A percentile compares a stretch with the other conserved stretches of the same genome.
phyloP scores from a whole-genome alignment of 2,113 vertebrate genomes.

The Glareola pratincola region DNA sequence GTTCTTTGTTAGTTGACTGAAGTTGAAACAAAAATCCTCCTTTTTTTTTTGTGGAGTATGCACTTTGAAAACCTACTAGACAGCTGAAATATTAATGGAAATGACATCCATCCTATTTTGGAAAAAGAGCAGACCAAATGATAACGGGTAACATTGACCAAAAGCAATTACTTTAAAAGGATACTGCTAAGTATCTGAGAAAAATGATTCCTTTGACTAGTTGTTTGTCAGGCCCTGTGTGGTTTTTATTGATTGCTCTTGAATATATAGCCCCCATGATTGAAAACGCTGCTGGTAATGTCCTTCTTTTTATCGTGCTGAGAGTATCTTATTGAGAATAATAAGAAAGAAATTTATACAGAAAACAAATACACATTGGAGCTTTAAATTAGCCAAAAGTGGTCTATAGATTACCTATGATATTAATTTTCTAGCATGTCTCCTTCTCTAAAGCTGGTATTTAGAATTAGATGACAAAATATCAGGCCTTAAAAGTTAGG shows the following conservation, averaged over 20 bases:
- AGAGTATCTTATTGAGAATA: constrained; percentile 74
- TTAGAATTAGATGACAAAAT: not conserved
- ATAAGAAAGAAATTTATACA: constrained; percentile 80
- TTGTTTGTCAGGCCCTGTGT: constrained; percentile 85
- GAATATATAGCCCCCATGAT: constrained; percentile 86
- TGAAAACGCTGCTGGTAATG: constrained; percentile 86
- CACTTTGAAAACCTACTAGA: constrained; percentile 50
- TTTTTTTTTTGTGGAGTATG: constrained; percentile 7
- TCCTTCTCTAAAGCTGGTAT: not conserved
- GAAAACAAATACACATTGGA: constrained; percentile 70
- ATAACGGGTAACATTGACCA: constrained; percentile 88
- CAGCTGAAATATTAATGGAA: constrained; percentile 68
- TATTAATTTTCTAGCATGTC: constrained; percentile 45
- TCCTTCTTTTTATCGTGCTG: constrained; percentile 70
- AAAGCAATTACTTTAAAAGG: constrained; percentile 96
- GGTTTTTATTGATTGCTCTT: constrained; percentile 89
- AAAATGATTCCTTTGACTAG: constrained; percentile 87
- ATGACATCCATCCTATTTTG: constrained; percentile 67
- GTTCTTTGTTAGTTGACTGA: not conserved
- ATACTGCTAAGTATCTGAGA: constrained; percentile 90
- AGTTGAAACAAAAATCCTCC: constrained; percentile 1
- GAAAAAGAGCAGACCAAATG: constrained; percentile 82
- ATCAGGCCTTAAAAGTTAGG: not conserved
- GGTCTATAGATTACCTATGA: constrained; percentile 64
- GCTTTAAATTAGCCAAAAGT: constrained; percentile 54